Conservation (phyloP, 2,888 invertebrate genomes). For the Spicauda simplicius region DNA sequence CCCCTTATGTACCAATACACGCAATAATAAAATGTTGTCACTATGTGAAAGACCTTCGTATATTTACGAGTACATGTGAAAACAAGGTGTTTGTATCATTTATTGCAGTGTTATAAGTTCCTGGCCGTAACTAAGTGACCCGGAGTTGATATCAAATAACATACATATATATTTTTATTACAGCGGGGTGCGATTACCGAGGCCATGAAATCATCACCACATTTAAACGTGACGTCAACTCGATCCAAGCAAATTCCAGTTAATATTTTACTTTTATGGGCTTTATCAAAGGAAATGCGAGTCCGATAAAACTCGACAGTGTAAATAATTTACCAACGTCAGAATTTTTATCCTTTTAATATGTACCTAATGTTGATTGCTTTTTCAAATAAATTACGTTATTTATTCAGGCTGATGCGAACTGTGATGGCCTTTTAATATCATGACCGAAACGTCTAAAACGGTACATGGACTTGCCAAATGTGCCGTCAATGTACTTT, state of each 20-base stretch:
- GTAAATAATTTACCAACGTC: neutral
- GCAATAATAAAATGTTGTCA: neutral
- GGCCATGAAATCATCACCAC: slow-evolving; percentile 64
- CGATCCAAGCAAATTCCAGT: slow-evolving; percentile 30
- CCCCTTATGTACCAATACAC: neutral
- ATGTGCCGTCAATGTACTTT: too few relatives aligned
- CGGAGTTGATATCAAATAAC: slow-evolving; percentile 33
- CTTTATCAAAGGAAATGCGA: slow-evolving; percentile 29
- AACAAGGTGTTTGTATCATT: neutral
- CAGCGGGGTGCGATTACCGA: slow-evolving; percentile 53
- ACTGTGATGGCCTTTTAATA: too few relatives aligned
- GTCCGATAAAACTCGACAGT: slow-evolving; percentile 11
- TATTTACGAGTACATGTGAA: neutral
- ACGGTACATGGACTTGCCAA: too few relatives aligned
- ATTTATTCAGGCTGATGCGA: neutral
- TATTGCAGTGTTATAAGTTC: slow-evolving; percentile 14
- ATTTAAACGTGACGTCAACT: slow-evolving; percentile 59
- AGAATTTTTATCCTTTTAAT: neutral
- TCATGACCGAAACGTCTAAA: too few relatives aligned
- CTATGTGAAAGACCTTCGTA: neutral
- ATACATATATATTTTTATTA: slow-evolving; percentile 45
- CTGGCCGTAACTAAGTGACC: slow-evolving; percentile 21
- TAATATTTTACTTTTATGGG: slow-evolving; percentile 25
- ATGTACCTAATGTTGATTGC: neutral
- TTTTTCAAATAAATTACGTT: neutral